Evolutionary conservation across 2,113 vertebrate genomes (phyloP).

Genomic region (Microcebus lehilahytsara): DNA sequence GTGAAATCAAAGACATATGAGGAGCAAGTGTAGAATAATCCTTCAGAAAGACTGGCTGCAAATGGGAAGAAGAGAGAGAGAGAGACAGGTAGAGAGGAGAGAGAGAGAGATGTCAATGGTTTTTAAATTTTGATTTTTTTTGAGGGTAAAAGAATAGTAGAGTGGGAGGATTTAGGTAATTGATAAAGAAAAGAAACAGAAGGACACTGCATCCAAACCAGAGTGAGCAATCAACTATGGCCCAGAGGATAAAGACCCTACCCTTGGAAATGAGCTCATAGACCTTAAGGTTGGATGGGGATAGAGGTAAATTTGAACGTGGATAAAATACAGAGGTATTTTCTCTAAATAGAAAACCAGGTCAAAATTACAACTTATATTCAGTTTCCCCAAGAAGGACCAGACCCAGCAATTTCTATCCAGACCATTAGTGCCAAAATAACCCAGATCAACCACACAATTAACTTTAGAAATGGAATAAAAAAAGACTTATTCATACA

Average conservation of each 20-base stretch:
- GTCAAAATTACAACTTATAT: not conserved
- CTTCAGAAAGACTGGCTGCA: not conserved
- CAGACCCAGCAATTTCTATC: not conserved
- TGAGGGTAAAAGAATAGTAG: not conserved
- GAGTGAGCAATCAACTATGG: not conserved
- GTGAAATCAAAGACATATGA: not conserved
- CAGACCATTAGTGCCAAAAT: slow-evolving; percentile 7
- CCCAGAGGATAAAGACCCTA: not conserved
- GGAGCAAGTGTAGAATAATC: not conserved
- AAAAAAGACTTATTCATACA: not conserved
- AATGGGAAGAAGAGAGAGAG: not conserved
- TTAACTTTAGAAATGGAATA: not conserved
- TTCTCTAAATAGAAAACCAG: not conserved
- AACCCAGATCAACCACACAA: slow-evolving; percentile 25
- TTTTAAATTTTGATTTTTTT: not conserved
- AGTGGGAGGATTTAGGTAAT: not conserved
- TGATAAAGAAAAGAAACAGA: not conserved
- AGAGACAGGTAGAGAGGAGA: not conserved
- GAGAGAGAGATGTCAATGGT: too few relatives aligned
- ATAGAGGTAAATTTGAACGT: not conserved
- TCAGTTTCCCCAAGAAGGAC: not conserved
- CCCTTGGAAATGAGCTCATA: not conserved
- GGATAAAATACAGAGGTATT: not conserved
- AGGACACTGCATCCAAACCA: not conserved
- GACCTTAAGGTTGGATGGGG: not conserved